Conservation (phyloP, 2,888 invertebrate genomes). For the Agrotis puta region DNA sequence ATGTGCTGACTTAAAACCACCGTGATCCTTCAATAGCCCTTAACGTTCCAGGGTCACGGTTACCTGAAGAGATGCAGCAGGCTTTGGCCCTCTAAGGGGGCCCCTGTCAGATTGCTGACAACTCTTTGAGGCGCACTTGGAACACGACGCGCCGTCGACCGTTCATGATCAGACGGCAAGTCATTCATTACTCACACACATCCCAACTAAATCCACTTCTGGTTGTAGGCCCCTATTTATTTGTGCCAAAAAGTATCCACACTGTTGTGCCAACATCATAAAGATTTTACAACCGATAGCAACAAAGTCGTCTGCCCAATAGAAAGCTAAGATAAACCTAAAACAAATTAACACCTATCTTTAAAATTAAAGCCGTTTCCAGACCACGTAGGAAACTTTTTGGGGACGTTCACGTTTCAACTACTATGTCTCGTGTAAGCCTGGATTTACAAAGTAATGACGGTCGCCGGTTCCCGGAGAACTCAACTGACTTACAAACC, state of each 20-base stretch:
- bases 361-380: conserved; percentile 18
- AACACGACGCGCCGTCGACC: no score
- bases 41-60: no score
- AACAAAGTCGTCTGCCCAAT: not conserved
- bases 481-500: conserved; percentile 53
- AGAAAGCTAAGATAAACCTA: not conserved
- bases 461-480: conserved; percentile 24
- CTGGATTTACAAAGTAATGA: conserved; percentile 47
- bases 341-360: conserved; percentile 8
- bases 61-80: no score
- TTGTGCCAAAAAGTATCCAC: no score
- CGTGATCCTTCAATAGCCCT: no score
- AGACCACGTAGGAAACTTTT: conserved; percentile 19
- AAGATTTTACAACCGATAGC: not conserved
- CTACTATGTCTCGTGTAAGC: conserved; percentile 35
- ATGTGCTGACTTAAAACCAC: no score
- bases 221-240: not conserved
- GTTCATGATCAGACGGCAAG: no score
- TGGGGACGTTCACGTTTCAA: conserved; percentile 5
- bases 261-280: not conserved
- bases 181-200: no score
- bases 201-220: not conserved
- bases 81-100: no score
- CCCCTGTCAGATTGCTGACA: no score
- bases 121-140: no score